These are phyloP conservation scores for Sminthopsis crassicaudata DNA, from an alignment of 2,113 vertebrate species.

Conservation along the genomic window DNA sequence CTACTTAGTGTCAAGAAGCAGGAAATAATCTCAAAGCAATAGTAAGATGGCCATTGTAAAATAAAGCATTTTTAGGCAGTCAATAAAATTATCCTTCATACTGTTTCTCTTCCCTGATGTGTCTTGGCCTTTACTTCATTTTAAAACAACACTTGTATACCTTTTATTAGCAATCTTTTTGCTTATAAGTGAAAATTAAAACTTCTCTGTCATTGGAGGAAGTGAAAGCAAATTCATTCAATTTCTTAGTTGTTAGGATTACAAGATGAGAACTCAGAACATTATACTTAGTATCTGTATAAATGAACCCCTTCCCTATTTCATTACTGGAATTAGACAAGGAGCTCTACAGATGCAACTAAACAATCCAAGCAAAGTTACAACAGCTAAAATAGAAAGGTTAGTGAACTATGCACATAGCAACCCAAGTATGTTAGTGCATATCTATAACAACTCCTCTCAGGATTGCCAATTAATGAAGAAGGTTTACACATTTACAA, in stretches of 20 bases:
- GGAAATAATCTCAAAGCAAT: constrained; percentile 68
- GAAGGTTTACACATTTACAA: neutral
- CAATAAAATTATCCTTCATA: constrained; percentile 68
- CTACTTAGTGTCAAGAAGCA: too few relatives aligned
- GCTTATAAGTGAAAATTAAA: constrained; percentile 49
- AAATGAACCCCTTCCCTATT: constrained; percentile 6
- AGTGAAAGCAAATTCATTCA: neutral
- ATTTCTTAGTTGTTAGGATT: too few relatives aligned
- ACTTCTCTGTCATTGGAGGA: constrained; percentile 17
- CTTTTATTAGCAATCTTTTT: constrained; percentile 61
- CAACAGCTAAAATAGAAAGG: neutral
- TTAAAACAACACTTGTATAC: constrained; percentile 35
- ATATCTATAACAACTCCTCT: neutral
- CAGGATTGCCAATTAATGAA: neutral
- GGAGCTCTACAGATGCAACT: neutral
- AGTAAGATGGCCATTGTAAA: constrained; percentile 46
- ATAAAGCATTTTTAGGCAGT: constrained; percentile 69
- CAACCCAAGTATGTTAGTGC: too few relatives aligned
- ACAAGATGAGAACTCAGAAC: too few relatives aligned
- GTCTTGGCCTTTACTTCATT: constrained; percentile 70
- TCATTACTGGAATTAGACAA: neutral
- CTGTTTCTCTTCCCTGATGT: constrained; percentile 56
- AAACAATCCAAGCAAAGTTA: neutral
- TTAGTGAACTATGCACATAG: neutral
- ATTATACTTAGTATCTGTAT: too few relatives aligned